These are phyloP conservation scores for Sebastes variabilis DNA, from an alignment of 2,797 vertebrate species.

Conservation along the genomic window DNA sequence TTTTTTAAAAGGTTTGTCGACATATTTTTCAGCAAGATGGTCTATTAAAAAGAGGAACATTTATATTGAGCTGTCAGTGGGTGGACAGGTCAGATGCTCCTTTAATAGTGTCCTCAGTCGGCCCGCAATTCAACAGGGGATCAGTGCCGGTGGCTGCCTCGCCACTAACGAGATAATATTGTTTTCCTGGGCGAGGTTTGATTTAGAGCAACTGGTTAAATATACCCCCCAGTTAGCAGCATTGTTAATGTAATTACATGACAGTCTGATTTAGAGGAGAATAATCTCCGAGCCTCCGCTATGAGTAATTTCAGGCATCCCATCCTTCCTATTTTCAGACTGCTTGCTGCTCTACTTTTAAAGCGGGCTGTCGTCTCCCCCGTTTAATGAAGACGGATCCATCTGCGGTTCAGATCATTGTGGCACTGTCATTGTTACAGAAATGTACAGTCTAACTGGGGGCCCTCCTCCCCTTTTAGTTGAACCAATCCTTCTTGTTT, in stretches of 20 bases:
- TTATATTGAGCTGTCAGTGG: conserved; percentile 74
- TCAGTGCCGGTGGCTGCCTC: conserved; percentile 44
- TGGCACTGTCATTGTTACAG: conserved; percentile 41
- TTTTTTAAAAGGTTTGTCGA: conserved; percentile 77
- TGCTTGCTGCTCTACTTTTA: conserved; percentile 32
- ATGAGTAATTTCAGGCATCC: conserved; percentile 42
- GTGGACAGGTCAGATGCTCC: conserved; percentile 69
- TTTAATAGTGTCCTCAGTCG: conserved; percentile 70
- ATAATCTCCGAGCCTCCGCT: conserved; percentile 35
- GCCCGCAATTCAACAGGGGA: conserved; percentile 49
- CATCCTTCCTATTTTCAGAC: conserved; percentile 42
- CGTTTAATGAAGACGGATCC: conserved; percentile 55
- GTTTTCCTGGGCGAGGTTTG: conserved; percentile 52
- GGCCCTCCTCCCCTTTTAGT: conserved; percentile 30
- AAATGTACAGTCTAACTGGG: conserved; percentile 45
- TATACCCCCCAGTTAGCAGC: conserved; percentile 58
- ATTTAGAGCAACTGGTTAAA: conserved; percentile 63
- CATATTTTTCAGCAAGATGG: conserved; percentile 74
- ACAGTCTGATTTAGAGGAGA: conserved; percentile 53
- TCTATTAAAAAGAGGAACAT: conserved; percentile 74
- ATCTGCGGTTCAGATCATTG: conserved; percentile 33
- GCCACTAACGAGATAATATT: conserved; percentile 66
- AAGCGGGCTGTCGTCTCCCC: background rate
- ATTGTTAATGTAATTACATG: conserved; percentile 58
- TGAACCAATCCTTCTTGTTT: conserved; percentile 47